Conservation (phyloP, 64 coral and sea anemone species). For the Pocillopora damicornis region DNA sequence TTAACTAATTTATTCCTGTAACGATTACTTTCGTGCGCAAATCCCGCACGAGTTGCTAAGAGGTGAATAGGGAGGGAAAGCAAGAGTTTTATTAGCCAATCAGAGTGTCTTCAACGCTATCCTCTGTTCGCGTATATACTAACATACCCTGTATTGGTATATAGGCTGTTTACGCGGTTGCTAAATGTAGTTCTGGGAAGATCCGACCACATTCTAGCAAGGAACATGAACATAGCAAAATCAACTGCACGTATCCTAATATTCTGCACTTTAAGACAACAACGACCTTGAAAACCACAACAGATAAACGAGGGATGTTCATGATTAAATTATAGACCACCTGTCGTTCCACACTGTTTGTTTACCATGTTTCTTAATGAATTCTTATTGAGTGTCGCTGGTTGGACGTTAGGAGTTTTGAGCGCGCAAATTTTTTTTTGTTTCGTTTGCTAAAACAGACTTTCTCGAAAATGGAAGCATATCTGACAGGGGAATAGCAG, state of each 20-base stretch:
- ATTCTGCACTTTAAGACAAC: neutral
- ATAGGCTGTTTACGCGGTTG: no score
- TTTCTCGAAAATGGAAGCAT: neutral
- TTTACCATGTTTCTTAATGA: slow-evolving; percentile 3
- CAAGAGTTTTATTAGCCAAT: no score
- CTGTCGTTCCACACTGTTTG: neutral
- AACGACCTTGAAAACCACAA: neutral
- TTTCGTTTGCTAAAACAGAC: neutral
- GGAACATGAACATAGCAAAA: neutral
- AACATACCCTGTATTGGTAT: no score
- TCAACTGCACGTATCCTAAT: neutral
- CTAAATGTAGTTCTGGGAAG: no score
- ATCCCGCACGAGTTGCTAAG: no score
- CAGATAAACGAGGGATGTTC: neutral
- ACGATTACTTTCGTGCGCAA: no score
- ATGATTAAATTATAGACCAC: neutral
- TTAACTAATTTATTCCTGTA: no score
- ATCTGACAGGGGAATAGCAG: neutral
- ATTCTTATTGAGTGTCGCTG: neutral
- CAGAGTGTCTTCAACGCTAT: no score
- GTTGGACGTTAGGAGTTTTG: neutral
- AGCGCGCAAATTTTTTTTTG: neutral
- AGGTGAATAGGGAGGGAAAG: no score
- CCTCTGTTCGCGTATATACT: no score
- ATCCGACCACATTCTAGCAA: no score